Evolutionary conservation across 2,888 invertebrate species (phyloP).

Genomic region (Chrysina gloriosa): DNA sequence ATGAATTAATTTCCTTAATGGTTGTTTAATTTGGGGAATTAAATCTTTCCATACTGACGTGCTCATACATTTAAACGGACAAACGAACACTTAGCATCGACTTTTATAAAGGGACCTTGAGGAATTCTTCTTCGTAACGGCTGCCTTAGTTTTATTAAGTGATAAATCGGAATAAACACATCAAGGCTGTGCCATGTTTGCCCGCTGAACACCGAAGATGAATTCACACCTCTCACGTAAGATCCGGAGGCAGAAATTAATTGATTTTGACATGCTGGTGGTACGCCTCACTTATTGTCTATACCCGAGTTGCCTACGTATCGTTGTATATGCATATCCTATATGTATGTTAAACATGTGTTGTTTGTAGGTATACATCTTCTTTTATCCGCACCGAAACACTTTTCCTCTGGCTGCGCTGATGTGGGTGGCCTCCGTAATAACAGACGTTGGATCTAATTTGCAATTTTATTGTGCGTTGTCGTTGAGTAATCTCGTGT

Average conservation of each 20-base stretch:
- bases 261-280: constrained; percentile 52
- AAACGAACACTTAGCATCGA: not conserved
- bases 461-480: not conserved
- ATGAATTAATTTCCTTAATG: not conserved
- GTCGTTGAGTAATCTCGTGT: no score
- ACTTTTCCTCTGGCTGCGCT: not conserved
- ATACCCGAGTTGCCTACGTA: not conserved
- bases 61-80: not conserved
- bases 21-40: not conserved
- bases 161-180: constrained; percentile 47
- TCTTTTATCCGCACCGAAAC: not conserved
- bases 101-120: constrained; percentile 6
- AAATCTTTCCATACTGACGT: not conserved
- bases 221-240: constrained; percentile 51
- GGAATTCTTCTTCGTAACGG: constrained; percentile 26
- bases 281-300: constrained; percentile 48
- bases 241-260: constrained; percentile 48
- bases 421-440: constrained; percentile 8
- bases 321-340: not conserved
- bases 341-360: not conserved
- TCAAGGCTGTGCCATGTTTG: no score
- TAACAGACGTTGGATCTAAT: not conserved
- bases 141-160: constrained; percentile 35
- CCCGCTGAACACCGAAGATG: constrained; percentile 44
- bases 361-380: no score